Conservation (phyloP, 2,113 vertebrate genomes). For the Eretmochelys imbricata region DNA sequence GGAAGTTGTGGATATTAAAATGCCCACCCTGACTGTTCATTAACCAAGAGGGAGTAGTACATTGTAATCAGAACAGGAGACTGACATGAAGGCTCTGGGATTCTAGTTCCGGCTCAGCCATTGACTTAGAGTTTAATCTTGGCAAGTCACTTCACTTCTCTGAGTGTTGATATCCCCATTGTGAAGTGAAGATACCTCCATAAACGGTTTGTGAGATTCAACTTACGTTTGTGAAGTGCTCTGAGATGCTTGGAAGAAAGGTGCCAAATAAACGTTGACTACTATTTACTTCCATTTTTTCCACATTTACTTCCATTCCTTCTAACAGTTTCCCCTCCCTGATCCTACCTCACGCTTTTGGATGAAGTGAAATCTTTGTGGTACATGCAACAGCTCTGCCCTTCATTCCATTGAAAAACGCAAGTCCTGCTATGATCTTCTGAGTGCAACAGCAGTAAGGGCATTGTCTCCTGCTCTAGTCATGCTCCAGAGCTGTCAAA, state of each 20-base stretch:
- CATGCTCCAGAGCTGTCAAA: background rate
- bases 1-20: background rate
- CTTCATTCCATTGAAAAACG: background rate
- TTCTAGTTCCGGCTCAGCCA: background rate
- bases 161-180: background rate
- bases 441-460: background rate
- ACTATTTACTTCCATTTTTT: background rate
- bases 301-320: background rate
- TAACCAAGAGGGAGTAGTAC: background rate
- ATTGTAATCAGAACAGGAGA: background rate
- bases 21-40: background rate
- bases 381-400: too few relatives aligned
- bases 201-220: background rate
- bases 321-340: background rate
- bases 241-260: background rate
- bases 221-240: fast-evolving
- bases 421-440: background rate
- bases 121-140: background rate
- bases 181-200: background rate
- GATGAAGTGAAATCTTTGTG: background rate
- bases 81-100: background rate
- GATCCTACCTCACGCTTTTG: background rate
- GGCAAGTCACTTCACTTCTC: background rate
- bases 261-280: background rate
- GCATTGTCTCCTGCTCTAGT: background rate